Evolutionary conservation across 1,140 invertebrate genomes (phyloP), one percentile per base, ranked within the genome.

Genomic region (Drosophila ercepeae): DNA sequence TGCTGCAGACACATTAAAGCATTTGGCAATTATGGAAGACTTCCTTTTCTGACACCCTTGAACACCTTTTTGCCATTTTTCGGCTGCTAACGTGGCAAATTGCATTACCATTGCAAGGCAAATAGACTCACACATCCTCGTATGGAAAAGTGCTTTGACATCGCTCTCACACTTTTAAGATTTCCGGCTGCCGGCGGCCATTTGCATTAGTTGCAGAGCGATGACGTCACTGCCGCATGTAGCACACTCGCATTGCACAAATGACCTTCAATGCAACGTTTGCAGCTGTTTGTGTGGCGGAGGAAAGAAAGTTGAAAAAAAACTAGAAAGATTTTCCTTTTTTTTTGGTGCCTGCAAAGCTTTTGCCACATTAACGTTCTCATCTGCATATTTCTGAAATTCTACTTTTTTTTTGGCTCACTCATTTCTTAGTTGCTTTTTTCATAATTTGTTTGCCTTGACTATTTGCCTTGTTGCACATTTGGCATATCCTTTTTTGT

Each of bases 401-500:
- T 69, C 52, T 44, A 29, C 29, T 69, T 16, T 25, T 70, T 49
- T 39, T 64, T 78, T 61, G 63, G 55, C 49, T 54, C 34, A 54
- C 48, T 68, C 64, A 75, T 79, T 78, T 79, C 75, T 79, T 78
- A 70, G 76, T 78, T 78, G 54, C 55, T 78, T 78, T 73, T 72
- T 73, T 50, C 54, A 73, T 73, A 75, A 75, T 76, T 76, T 77
- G 58, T 54, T 71, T 70, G 75, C 75, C 57, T 69, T 70, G 64
- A 74, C 64, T 75, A 70, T 79, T 79, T 79, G 64, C 64, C 76
- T 78, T 75, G 65, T 75, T 79, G 77, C 71, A 71, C 77, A 75
- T 75, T 79, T 79, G 53, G 19, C 36, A 74, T 63, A 49, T 29
- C 14, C 4, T 36, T 75, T 64, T 77, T 49, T 55, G 67, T 41